Conservation (phyloP, 1,140 invertebrate species). For the Zaprionus davidi region DNA sequence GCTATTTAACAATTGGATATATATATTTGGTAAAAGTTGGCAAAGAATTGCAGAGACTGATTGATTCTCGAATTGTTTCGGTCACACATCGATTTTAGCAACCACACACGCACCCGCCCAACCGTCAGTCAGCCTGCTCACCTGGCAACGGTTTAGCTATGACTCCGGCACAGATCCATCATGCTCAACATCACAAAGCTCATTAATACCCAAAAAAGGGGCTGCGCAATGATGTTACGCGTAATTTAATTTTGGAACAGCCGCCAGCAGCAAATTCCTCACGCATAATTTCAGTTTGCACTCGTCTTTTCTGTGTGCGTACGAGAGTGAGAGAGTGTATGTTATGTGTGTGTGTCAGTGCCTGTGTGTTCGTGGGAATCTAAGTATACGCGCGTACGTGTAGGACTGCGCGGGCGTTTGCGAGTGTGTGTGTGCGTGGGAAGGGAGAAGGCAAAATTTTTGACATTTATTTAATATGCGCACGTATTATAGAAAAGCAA, state of each 20-base stretch:
- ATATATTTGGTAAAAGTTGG: neutral
- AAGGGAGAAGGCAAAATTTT: slow-evolving; percentile 64
- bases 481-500: slow-evolving; percentile 83
- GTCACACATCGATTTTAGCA: slow-evolving; percentile 34
- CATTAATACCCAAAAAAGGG: slow-evolving; percentile 76
- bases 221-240: slow-evolving; percentile 77
- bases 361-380: slow-evolving; percentile 15
- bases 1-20: neutral
- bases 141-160: slow-evolving; percentile 31
- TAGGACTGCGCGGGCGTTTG: neutral
- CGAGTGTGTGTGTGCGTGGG: neutral
- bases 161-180: slow-evolving; percentile 53
- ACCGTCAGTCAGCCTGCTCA: slow-evolving; percentile 11
- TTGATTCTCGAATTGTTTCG: slow-evolving; percentile 1
- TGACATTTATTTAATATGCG: slow-evolving; percentile 83
- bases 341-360: slow-evolving; percentile 11
- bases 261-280: slow-evolving; percentile 57
- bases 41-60: neutral
- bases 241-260: slow-evolving; percentile 75
- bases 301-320: slow-evolving; percentile 24
- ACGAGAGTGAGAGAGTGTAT: slow-evolving; percentile 7
- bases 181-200: slow-evolving; percentile 66
- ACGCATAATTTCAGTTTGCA: slow-evolving; percentile 67
- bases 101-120: neutral
- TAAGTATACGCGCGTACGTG: slow-evolving; percentile 8